Evolutionary conservation across 30 jellyfish, hydroid and myxozoan genomes (phyloP).

Genomic region (Chrysaora quinquecirrha): DNA sequence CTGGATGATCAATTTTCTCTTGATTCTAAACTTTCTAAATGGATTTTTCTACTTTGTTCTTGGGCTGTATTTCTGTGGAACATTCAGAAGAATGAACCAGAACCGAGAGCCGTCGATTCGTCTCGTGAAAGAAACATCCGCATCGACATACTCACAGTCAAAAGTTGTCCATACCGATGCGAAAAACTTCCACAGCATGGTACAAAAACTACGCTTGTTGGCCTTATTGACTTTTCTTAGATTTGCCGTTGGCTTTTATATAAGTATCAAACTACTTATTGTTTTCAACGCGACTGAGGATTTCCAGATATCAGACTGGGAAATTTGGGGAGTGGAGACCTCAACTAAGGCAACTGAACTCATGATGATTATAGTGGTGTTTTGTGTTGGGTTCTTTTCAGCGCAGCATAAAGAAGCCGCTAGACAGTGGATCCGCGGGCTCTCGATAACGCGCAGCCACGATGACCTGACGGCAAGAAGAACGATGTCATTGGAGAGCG

Average conservation of each 20-base stretch:
- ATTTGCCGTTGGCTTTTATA: slow-evolving; percentile 25
- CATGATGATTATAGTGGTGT: not conserved
- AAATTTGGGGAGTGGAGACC: slow-evolving; percentile 18
- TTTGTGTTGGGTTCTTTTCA: slow-evolving; percentile 63
- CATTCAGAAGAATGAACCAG: slow-evolving; percentile 36
- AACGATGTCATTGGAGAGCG: slow-evolving; percentile 55
- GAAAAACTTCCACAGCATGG: slow-evolving; percentile 48
- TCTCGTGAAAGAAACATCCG: slow-evolving; percentile 29
- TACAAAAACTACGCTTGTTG: slow-evolving; percentile 28
- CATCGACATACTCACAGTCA: not conserved
- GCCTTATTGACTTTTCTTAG: slow-evolving; percentile 29
- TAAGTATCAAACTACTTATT: slow-evolving; percentile 23
- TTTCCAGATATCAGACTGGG: slow-evolving; percentile 17
- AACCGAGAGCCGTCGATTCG: slow-evolving; percentile 61
- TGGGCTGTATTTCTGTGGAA: slow-evolving; percentile 51
- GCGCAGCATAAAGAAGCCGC: slow-evolving; percentile 74
- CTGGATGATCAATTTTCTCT: slow-evolving; percentile 33
- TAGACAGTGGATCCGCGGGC: slow-evolving; percentile 59
- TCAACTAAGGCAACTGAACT: slow-evolving; percentile 27
- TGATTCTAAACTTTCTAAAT: slow-evolving; percentile 22
- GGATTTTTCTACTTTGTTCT: slow-evolving; percentile 14
- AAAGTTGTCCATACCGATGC: slow-evolving; percentile 54
- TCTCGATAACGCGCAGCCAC: slow-evolving; percentile 45
- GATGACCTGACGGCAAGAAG: slow-evolving; percentile 49
- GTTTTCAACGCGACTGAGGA: not conserved